Evolutionary conservation across 2,888 invertebrate genomes (phyloP).

Genomic region (Sinopyrophorus schimmeli): DNA sequence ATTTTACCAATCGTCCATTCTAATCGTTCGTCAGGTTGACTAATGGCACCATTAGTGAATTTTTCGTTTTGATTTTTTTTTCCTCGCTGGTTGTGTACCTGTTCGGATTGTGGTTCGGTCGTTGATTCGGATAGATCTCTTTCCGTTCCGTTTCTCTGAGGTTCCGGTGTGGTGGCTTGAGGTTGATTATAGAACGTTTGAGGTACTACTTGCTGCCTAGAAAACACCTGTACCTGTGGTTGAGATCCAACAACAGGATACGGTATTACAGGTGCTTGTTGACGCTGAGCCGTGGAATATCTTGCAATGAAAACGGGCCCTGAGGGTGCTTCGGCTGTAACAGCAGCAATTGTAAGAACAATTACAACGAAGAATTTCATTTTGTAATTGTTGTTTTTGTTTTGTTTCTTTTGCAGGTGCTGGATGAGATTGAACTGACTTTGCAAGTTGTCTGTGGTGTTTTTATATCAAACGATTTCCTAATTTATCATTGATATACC

Average conservation of each 20-base stretch:
- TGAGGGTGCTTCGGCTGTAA: conserved; percentile 8
- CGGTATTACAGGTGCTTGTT: conserved; percentile 15
- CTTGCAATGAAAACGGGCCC: conserved; percentile 21
- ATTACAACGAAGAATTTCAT: conserved; percentile 25
- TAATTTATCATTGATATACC: conserved; percentile 16
- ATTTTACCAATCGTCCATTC: no score
- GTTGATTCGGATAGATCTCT: conserved; percentile 21
- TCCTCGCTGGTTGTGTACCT: conserved; percentile 13
- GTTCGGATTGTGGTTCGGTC: conserved; percentile 31
- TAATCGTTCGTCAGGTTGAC: conserved; percentile 39
- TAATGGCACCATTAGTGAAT: conserved; percentile 34
- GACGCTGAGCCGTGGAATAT: conserved; percentile 15
- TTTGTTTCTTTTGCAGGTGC: not conserved
- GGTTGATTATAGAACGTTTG: conserved; percentile 56
- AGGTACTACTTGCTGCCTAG: conserved; percentile 40
- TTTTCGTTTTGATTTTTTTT: conserved; percentile 35
- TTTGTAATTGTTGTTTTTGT: conserved; percentile 9
- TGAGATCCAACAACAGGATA: conserved; percentile 15
- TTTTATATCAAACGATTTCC: conserved; percentile 13
- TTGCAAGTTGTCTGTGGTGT: not conserved
- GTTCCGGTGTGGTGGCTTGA: conserved; percentile 39
- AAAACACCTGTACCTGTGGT: conserved; percentile 12
- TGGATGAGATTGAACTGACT: conserved; percentile 9
- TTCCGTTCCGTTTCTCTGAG: conserved; percentile 23
- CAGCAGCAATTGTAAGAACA: conserved; percentile 12